Evolutionary conservation across 2,113 vertebrate species (phyloP).

Genomic region (Phalacrocorax pelagicus): DNA sequence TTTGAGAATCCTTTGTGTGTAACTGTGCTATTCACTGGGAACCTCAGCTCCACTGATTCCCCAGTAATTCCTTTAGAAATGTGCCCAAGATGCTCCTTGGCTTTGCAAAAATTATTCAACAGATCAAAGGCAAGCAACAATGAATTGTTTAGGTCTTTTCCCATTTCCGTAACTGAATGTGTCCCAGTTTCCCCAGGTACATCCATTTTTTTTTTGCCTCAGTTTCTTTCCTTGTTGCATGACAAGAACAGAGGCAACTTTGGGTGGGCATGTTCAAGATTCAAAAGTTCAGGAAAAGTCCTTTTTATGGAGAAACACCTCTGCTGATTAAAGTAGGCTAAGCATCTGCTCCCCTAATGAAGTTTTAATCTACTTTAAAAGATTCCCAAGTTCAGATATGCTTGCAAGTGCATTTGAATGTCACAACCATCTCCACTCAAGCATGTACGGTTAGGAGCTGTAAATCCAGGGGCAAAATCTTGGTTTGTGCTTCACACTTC

Average conservation of each 20-base stretch:
- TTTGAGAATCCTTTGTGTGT: neutral
- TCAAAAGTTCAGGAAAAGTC: neutral
- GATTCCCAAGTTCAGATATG: neutral
- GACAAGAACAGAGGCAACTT: neutral
- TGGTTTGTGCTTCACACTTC: neutral
- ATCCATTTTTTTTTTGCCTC: neutral
- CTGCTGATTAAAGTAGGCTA: neutral
- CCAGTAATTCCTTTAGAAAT: neutral
- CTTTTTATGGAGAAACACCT: rapidly evolving
- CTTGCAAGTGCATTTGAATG: neutral
- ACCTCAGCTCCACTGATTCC: neutral
- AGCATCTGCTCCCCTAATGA: neutral
- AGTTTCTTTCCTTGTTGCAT: neutral
- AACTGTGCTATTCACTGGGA: neutral
- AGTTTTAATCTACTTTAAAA: rapidly evolving
- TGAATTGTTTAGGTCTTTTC: neutral
- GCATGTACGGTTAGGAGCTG: neutral
- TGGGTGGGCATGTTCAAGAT: neutral
- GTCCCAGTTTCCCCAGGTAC: neutral
- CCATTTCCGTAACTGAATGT: neutral
- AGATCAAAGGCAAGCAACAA: neutral
- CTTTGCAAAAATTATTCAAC: neutral
- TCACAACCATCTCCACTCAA: neutral
- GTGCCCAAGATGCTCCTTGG: neutral
- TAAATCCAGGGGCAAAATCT: neutral